Percentiles rank a stretch among this genome's conserved stretches.
These are phyloP conservation scores for Poeciliopsis presidionis DNA, from an alignment of 2,797 vertebrate genomes.

Conservation along the genomic window DNA sequence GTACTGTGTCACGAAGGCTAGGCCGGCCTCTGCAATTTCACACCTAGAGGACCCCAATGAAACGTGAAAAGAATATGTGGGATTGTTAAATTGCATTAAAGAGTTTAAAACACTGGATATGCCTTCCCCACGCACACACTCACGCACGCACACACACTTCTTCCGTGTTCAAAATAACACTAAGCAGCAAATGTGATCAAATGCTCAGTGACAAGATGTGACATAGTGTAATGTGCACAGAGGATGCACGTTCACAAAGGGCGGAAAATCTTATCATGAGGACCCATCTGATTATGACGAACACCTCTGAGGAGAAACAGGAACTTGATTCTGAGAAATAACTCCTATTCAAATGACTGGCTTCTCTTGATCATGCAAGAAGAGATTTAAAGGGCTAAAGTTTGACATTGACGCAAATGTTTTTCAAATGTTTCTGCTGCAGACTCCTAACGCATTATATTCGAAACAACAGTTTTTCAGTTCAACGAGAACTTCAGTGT, in stretches of 20 bases:
- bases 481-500: background rate
- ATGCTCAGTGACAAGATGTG: conserved; percentile 69
- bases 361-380: conserved; percentile 4
- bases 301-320: conserved; percentile 41
- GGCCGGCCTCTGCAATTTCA: conserved; percentile 77
- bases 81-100: conserved; percentile 88
- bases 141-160: background rate
- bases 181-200: conserved; percentile 68
- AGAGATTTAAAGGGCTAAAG: background rate
- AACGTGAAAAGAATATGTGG: conserved; percentile 82
- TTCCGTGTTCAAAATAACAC: conserved; percentile 55
- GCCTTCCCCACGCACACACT: background rate
- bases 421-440: background rate
- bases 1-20: conserved; percentile 57
- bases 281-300: conserved; percentile 32
- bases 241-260: conserved; percentile 51
- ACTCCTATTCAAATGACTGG: conserved; percentile 12
- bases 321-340: conserved; percentile 29
- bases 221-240: conserved; percentile 58
- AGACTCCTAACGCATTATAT: background rate
- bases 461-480: background rate
- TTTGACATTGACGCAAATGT: background rate
- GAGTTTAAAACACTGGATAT: conserved; percentile 74
- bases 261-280: conserved; percentile 39
- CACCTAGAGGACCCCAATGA: conserved; percentile 82